A percentile compares a stretch with the other conserved stretches of the same genome.
These are phyloP conservation scores for Metopolophium dirhodum DNA, from an alignment of 1,140 invertebrate genomes.

Conservation along the genomic window DNA sequence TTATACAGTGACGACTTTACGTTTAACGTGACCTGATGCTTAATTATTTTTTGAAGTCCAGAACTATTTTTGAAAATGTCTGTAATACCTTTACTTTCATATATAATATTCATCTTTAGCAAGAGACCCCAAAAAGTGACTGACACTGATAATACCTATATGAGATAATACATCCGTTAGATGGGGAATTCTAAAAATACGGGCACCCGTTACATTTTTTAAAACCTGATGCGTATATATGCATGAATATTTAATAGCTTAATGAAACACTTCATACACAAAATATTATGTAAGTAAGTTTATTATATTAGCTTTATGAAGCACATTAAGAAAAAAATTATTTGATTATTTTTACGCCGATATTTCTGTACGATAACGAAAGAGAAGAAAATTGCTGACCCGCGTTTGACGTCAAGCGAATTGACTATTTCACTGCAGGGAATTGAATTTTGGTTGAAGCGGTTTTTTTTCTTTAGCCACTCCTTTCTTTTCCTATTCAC, in stretches of 20 bases:
- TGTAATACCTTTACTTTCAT: too few species aligned
- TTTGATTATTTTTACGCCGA: not conserved
- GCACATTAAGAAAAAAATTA: not conserved
- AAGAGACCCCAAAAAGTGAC: too few species aligned
- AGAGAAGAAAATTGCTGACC: constrained; percentile 42
- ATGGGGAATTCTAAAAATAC: too few species aligned
- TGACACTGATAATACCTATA: too few species aligned
- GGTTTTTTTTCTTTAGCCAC: constrained; percentile 27
- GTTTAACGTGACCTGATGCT: too few species aligned
- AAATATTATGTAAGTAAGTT: not conserved
- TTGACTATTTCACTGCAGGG: constrained; percentile 51
- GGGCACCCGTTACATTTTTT: too few species aligned
- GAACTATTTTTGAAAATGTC: too few species aligned
- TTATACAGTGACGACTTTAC: too few species aligned
- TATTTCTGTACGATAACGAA: not conserved
- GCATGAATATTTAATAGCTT: not conserved
- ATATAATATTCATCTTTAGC: too few species aligned
- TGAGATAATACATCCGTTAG: too few species aligned
- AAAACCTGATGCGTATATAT: too few species aligned
- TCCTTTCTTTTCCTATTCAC: not conserved
- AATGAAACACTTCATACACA: not conserved
- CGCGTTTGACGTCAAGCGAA: constrained; percentile 29
- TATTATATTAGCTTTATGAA: not conserved
- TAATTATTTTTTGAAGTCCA: too few species aligned
- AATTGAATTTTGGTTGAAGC: constrained; percentile 46